Base-by-base conservation (phyloP, 2,888 invertebrate species). In the Eupsilia transversa region DNA sequence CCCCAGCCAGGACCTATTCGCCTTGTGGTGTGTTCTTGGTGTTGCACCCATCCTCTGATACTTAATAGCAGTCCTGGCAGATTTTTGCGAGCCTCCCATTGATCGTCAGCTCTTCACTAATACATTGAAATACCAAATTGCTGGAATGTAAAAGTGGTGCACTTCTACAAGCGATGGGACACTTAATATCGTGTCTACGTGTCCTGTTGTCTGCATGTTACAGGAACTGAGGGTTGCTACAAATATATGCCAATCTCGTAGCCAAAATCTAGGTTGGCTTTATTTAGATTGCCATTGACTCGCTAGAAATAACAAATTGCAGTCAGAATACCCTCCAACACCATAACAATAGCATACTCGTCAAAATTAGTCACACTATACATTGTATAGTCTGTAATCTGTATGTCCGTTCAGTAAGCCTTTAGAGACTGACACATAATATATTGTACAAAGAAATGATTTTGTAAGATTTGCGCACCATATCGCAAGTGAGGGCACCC, bases 381-480 rank as follows among this genome's bases (percentile, higher is more conserved):
- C 23, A 72, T 72, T 83, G 60, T 68, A 38, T 20, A 49, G 33
- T 61, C 35, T 35, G 30, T 60, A 73, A 64, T 56, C 27, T 64
- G 76, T 61, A 33, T 30, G 49, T 61, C 74, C 23, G 56, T 63
- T 63, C 59, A 68, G 56, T n/a, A 12, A 35, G 35, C 30, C 33
- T 77, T 66, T 41, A 63, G 49, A 43, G 33, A 30, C 57, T 67
- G 54, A 56, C 67, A 68, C 43, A 54, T 80, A 80, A 75, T 64
- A 64, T 67, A 49, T 56, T 67, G 59, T 72, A 82, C 76, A 82
- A 83, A 75, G 72, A 76, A 67, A 74, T 76, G 57, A 56, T 87
- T 79, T 87, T 85, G 86, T 72, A 86, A 86, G 76, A 68, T 43
- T 54, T 63, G 63, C 56, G 57, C 35, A 67, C 49, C 35, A 75